phyloP scores from a whole-genome alignment of 1,140 invertebrate species.

The Formica exsecta region DNA sequence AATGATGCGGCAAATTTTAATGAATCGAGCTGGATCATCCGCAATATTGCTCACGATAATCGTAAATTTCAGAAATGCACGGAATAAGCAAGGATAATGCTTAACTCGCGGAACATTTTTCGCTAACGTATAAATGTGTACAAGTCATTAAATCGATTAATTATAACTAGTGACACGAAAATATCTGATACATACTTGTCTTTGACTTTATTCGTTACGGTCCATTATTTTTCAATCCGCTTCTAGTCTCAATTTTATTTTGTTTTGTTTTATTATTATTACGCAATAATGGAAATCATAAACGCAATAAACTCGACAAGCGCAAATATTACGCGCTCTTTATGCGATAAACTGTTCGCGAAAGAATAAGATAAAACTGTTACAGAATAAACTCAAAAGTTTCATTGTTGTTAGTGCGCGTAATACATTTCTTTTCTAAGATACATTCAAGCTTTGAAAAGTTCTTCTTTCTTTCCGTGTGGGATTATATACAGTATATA shows the following conservation, averaged over 20 bases:
- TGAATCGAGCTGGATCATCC: conserved; percentile 2
- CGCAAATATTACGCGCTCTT: not conserved
- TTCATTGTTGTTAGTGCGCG: not conserved
- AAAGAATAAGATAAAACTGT: not conserved
- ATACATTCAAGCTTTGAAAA: conserved; percentile 31
- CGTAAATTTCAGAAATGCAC: conserved; percentile 32
- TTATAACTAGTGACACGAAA: not conserved
- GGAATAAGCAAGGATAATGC: not conserved
- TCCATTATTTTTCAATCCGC: not conserved
- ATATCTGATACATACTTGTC: not conserved
- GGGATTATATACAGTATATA: conserved; percentile 26
- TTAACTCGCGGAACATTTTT: conserved; percentile 9
- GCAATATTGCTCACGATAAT: not conserved
- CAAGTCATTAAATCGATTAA: conserved; percentile 16
- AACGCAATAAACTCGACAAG: not conserved
- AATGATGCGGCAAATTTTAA: conserved; percentile 50
- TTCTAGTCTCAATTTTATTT: not conserved
- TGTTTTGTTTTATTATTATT: not conserved
- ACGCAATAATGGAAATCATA: not conserved
- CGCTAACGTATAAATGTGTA: not conserved
- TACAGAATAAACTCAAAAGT: conserved; percentile 32
- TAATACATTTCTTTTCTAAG: conserved; percentile 27
- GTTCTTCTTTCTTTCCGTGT: conserved; percentile 39
- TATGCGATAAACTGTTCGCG: not conserved
- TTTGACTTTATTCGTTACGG: not conserved